Conservation (phyloP, 1,140 invertebrate species). For the Drosophila willistoni region DNA sequence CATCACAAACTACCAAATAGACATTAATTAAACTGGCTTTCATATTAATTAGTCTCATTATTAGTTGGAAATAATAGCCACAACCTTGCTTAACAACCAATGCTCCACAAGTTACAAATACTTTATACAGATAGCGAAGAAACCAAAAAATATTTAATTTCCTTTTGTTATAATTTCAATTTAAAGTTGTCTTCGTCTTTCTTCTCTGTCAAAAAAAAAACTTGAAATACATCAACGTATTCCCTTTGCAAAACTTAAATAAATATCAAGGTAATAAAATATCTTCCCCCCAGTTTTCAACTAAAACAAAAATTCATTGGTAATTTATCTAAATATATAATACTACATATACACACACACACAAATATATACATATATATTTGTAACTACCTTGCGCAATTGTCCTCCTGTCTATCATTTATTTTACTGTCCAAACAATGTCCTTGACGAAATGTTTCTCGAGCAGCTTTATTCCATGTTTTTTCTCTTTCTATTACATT, state of each 20-base stretch:
- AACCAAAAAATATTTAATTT: too few relatives aligned
- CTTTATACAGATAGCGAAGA: too few relatives aligned
- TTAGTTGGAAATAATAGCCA: too few relatives aligned
- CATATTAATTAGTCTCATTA: too few relatives aligned
- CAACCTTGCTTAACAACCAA: too few relatives aligned
- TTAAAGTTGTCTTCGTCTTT: too few relatives aligned
- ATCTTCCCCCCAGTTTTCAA: not conserved
- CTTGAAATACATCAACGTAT: not conserved
- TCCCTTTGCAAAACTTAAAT: not conserved
- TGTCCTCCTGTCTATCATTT: not conserved
- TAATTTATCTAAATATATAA: not conserved
- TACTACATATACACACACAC: not conserved
- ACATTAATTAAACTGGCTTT: too few relatives aligned
- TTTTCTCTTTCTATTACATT: conserved; percentile 23
- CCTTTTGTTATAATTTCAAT: too few relatives aligned
- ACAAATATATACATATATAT: not conserved
- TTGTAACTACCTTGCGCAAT: not conserved
- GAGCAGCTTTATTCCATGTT: not conserved
- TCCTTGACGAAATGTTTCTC: not conserved
- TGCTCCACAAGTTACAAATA: too few relatives aligned
- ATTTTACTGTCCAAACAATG: conserved; percentile 5
- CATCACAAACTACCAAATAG: too few relatives aligned
- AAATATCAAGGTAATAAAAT: not conserved
- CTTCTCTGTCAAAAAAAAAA: too few relatives aligned
- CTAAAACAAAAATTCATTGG: not conserved